Conservation (phyloP, 2,888 invertebrate species). For the Chymomyza caudatula region DNA sequence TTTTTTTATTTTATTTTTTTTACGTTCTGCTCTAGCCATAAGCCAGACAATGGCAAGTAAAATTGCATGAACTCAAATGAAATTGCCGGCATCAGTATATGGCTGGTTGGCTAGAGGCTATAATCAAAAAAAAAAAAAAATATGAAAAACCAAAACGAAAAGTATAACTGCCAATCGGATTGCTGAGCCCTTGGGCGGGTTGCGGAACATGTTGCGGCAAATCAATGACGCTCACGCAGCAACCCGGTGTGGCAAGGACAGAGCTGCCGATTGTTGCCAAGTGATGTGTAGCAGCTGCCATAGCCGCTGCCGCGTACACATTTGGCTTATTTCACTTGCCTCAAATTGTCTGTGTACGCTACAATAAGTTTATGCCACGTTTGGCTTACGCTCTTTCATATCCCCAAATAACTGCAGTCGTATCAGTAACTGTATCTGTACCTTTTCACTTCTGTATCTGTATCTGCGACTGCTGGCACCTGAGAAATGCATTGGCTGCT, state of each 20-base stretch:
- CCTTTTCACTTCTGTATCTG: slow-evolving; percentile 32
- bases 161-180: background rate
- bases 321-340: slow-evolving; percentile 36
- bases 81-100: slow-evolving; percentile 35
- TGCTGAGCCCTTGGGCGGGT: background rate
- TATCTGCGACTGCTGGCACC: slow-evolving; percentile 31
- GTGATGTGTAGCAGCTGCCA: slow-evolving; percentile 25
- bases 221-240: slow-evolving; percentile 47
- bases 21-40: slow-evolving; percentile 33
- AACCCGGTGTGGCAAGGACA: background rate
- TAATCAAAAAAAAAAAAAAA: background rate
- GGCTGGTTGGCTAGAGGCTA: background rate
- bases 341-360: slow-evolving; percentile 21
- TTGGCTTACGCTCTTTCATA: background rate
- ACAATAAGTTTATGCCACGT: slow-evolving; percentile 48
- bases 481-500: slow-evolving; percentile 16
- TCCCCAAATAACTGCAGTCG: too few relatives aligned
- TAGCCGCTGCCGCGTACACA: slow-evolving; percentile 41
- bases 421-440: background rate
- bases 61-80: slow-evolving; percentile 56
- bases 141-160: background rate
- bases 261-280: slow-evolving; percentile 14
- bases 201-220: slow-evolving; percentile 13
- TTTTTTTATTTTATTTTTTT: background rate
- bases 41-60: slow-evolving; percentile 61